These are phyloP conservation scores for Megathymus violae DNA, from an alignment of 1,140 invertebrate genomes.

Conservation along the genomic window DNA sequence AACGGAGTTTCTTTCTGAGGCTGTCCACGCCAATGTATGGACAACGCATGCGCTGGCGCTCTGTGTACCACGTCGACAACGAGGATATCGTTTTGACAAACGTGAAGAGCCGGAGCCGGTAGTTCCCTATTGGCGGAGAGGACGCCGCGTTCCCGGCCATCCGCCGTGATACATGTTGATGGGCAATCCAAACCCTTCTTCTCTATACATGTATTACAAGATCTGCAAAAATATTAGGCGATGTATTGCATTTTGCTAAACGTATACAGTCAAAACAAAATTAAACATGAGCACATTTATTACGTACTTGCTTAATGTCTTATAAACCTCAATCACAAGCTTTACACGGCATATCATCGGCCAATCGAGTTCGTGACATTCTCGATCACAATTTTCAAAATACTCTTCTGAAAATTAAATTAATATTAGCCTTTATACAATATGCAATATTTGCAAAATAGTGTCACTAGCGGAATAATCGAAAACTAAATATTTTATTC, in stretches of 20 bases:
- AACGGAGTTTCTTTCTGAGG: conserved; percentile 90
- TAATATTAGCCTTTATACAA: neutral
- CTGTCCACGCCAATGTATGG: conserved; percentile 94
- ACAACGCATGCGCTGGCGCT: conserved; percentile 87
- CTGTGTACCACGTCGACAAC: conserved; percentile 93
- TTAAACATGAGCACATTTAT: too few species aligned
- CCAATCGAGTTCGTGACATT: conserved; percentile 90
- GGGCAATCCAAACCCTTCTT: conserved; percentile 86
- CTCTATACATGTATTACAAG: conserved; percentile 87
- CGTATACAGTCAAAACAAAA: too few species aligned
- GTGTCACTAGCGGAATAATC: too few species aligned
- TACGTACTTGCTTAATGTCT: conserved; percentile 86
- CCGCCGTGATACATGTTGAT: conserved; percentile 87
- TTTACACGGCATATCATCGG: conserved; percentile 92
- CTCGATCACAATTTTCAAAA: conserved; percentile 88
- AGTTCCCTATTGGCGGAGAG: conserved; percentile 91
- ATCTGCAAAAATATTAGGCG: conserved; percentile 50
- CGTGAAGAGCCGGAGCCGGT: conserved; percentile 93
- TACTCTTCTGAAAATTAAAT: conserved; percentile 85
- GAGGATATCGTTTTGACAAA: conserved; percentile 93
- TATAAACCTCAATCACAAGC: conserved; percentile 87
- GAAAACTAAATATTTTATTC: too few species aligned
- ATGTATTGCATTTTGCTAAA: neutral
- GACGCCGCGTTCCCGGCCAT: conserved; percentile 88
- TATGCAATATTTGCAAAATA: too few species aligned